phyloP scores from a whole-genome alignment of 2,797 vertebrate genomes.

The Telmatherina bonti region DNA sequence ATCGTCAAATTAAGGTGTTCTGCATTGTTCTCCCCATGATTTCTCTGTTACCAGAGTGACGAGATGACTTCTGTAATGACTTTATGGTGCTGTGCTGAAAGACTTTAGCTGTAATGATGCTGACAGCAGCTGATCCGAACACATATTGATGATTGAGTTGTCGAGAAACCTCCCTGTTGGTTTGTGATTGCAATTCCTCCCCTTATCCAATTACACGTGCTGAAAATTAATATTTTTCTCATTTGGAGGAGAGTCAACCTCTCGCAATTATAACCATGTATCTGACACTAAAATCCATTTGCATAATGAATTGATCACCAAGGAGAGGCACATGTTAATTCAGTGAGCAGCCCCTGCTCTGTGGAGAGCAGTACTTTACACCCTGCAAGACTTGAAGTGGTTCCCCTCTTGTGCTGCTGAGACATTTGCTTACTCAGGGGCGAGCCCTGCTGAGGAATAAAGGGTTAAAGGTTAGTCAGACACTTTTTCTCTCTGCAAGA shows the following conservation, averaged over 20 bases:
- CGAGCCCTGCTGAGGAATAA: background rate
- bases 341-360: slow-evolving; percentile 29
- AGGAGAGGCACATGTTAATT: slow-evolving; percentile 47
- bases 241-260: slow-evolving; percentile 51
- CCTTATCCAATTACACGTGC: slow-evolving; percentile 48
- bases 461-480: background rate
- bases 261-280: slow-evolving; percentile 46
- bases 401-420: slow-evolving; percentile 8
- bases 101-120: slow-evolving; percentile 7
- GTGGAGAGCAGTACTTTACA: slow-evolving; percentile 19
- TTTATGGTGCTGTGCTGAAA: slow-evolving; percentile 8
- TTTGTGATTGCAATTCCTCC: slow-evolving; percentile 25
- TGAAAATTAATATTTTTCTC: slow-evolving; percentile 57
- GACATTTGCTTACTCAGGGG: slow-evolving; percentile 1
- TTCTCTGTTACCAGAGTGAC: slow-evolving; percentile 23
- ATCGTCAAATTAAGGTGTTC: slow-evolving; percentile 1
- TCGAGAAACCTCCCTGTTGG: slow-evolving; percentile 22
- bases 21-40: slow-evolving; percentile 9
- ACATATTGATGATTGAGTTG: slow-evolving; percentile 55
- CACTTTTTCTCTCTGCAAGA: background rate
- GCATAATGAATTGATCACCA: slow-evolving; percentile 57
- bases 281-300: slow-evolving; percentile 59
- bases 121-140: slow-evolving; percentile 51
- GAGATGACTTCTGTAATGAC: slow-evolving; percentile 25
- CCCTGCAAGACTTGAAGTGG: slow-evolving; percentile 15